Evolutionary conservation across 2,113 vertebrate genomes (phyloP), one percentile per base, ranked within the genome.

Genomic region (Diadophis punctatus): DNA sequence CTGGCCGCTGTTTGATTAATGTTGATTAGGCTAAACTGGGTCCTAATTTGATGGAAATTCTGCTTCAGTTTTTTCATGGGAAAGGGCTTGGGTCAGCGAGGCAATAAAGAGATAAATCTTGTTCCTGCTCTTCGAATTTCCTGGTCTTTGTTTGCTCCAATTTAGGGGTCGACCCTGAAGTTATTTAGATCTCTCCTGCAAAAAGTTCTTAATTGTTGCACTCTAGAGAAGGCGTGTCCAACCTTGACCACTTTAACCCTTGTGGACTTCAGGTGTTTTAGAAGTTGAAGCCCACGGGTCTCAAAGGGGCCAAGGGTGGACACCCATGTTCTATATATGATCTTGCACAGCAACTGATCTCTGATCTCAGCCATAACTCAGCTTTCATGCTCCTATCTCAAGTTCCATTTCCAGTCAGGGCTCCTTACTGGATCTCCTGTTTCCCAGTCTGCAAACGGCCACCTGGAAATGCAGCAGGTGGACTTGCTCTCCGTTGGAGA

Each of bases 121-220:
- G 12, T 8, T 87, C 22, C 3, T 11, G 9, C 23, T 58, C 11
- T 18, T 68, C 12, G 8, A 43, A 8, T 34, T 3, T 55, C 16
- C 56, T 48, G 11, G 1, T 90, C 68, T 89, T 49, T 23, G 34
- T 52, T 89, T 52, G 49, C 58, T 88, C 88, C 7, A 49, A 27
- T 60, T n/a, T 86, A 87, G 89, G 85, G 86, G 30, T 91, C 74
- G 86, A 90, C 68, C 68, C 9, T 85, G 30, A n/a, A 56, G 10
- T 34, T 74, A 53, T 93, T 95, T 91, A 68, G 27, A 94, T 86
- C 63, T 18, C 86, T 60, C 88, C 8, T 86, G 87, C 63, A 84
- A 93, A 88, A 92, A 0, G 52, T 92, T 52, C 10, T 30, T 68
- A 8, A 58, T 48, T 63, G 49, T 92, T 87, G 89, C 89, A 48